Evolutionary conservation across 2,888 invertebrate genomes (phyloP), one percentile per base, ranked within the genome.

Genomic region (Merodon equestris): DNA sequence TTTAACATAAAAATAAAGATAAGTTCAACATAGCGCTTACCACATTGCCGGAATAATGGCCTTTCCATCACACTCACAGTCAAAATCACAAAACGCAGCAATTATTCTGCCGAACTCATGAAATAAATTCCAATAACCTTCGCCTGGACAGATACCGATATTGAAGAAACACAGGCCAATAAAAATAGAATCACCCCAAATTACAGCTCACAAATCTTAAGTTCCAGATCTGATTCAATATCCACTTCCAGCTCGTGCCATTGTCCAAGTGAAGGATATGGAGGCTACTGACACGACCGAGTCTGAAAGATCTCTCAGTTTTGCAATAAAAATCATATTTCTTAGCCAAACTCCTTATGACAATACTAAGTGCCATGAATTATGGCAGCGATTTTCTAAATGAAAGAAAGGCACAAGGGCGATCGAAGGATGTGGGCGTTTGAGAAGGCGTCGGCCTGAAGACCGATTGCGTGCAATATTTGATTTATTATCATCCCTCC

Each of bases 321-420:
- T 77, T 67, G 72, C 77, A 77, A 77, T 77, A 77, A 77, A 77
- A 77, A 72, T 77, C 77, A 77, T 77, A 77, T 77, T 72, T 61
- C 67, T 67, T 63, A 53, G 67, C 57, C 72, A 57, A 77, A 63
- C 72, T 77, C 72, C 63, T 72, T 72, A 77, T 72, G 57, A 77
- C 67, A 72, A 50, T 50, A 77, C 76, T 77, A 77, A 77, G 72
- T 67, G 72, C 53, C 53, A 77, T 77, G 77, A 77, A 68, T 77
- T 77, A 77, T 72, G 77, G 53, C 53, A 57, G 53, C 53, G 63
- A 72, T 72, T 77, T 72, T 44, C 53, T 68, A 77, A 77, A 72
- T 72, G 67, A 61, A 68, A 60, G 27, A 58, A 54, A 61, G 50
- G 27, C 27, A 27, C 27, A 7, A 4, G 27, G 9, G 14, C 7